Evolutionary conservation across 1,140 invertebrate genomes (phyloP).

Genomic region (Euura saliciscinereae): DNA sequence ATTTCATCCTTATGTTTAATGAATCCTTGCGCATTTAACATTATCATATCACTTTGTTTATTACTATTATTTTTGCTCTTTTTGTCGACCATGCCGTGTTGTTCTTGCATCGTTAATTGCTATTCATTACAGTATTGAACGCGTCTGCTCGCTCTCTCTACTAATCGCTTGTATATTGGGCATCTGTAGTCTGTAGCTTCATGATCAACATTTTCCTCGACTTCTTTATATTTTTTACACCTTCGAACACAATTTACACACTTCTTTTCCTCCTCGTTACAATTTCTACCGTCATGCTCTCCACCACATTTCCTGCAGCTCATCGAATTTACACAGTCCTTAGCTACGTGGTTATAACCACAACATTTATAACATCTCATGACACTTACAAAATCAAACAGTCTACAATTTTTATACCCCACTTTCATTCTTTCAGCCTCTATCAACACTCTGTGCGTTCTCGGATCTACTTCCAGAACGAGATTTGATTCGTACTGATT

Average conservation of each 20-base stretch:
- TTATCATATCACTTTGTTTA: constrained; percentile 12
- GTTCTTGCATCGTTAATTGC: constrained; percentile 2
- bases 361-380: constrained; percentile 17
- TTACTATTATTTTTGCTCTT: not conserved
- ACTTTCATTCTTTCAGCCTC: constrained; percentile 14
- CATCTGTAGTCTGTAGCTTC: not conserved
- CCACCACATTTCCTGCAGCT: constrained; percentile 18
- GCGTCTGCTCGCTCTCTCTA: not conserved
- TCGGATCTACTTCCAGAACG: constrained; percentile 9
- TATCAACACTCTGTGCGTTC: constrained; percentile 2
- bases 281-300: not conserved
- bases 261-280: not conserved
- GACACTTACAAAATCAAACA: constrained; percentile 14
- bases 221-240: not conserved
- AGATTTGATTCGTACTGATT: not conserved
- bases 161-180: not conserved
- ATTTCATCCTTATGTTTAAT: constrained; percentile 18
- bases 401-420: constrained; percentile 16
- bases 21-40: constrained; percentile 18
- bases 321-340: constrained; percentile 12
- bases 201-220: not conserved
- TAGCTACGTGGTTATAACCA: constrained; percentile 13
- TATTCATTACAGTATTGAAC: constrained; percentile 12
- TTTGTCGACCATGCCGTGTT: not conserved
- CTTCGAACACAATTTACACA: constrained; percentile 15